Evolutionary conservation across 2,797 vertebrate species (phyloP).

Genomic region (Triplophysa bombifrons): DNA sequence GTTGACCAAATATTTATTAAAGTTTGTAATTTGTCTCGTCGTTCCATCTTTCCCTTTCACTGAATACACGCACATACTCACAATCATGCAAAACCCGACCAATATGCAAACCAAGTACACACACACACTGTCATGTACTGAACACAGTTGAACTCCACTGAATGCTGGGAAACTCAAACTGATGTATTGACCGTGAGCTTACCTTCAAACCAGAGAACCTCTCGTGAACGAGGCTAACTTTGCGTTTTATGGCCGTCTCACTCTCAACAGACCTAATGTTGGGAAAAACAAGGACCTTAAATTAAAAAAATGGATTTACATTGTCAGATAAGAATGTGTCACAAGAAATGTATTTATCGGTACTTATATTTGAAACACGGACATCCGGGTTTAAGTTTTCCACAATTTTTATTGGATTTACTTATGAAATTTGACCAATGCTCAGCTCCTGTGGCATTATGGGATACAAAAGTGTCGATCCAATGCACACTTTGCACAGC

Average conservation of each 20-base stretch:
- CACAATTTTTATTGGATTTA: too few species aligned
- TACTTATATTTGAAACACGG: too few species aligned
- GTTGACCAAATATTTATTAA: background rate
- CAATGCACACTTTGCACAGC: too few species aligned
- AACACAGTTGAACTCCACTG: background rate
- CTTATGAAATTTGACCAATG: too few species aligned
- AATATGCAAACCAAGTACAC: conserved; percentile 26
- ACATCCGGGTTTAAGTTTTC: too few species aligned
- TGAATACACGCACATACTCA: conserved; percentile 39
- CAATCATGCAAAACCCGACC: conserved; percentile 18
- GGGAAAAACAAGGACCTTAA: background rate
- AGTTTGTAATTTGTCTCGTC: background rate
- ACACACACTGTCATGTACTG: conserved; percentile 19
- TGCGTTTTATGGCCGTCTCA: conserved; percentile 73
- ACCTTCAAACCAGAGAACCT: conserved; percentile 77
- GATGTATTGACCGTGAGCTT: conserved; percentile 48
- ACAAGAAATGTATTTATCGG: too few species aligned
- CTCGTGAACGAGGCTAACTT: conserved; percentile 75
- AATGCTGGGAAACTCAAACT: conserved; percentile 33
- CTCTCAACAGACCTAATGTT: conserved; percentile 76
- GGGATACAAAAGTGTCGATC: too few species aligned
- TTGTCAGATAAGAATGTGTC: too few species aligned
- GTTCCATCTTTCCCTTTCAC: background rate
- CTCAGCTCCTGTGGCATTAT: too few species aligned
- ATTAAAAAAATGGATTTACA: background rate